Evolutionary conservation across 2,888 invertebrate genomes (phyloP).

Genomic region (Drosophila rubida): DNA sequence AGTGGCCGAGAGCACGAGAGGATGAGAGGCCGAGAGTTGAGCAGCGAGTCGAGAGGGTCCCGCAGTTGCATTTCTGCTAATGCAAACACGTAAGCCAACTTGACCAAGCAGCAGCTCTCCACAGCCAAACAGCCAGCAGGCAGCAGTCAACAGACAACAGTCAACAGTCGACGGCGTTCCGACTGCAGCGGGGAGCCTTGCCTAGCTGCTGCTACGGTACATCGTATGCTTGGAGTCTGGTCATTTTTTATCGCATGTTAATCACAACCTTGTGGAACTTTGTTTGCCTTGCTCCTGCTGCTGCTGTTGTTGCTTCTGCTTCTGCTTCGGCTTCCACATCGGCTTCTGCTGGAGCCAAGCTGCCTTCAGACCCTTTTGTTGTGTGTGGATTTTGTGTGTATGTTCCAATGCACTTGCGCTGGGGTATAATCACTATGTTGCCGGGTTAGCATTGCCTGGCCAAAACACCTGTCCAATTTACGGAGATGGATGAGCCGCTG

Average conservation of each 20-base stretch:
- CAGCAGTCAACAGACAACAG: constrained; percentile 33
- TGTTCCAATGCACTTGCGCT: constrained; percentile 48
- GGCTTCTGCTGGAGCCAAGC: constrained; percentile 25
- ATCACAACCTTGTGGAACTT: constrained; percentile 80
- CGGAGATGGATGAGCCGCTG: neutral
- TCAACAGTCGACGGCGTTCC: constrained; percentile 28
- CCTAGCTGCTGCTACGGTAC: constrained; percentile 42
- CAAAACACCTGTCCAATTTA: constrained; percentile 40
- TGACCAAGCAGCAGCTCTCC: constrained; percentile 57
- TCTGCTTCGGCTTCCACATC: constrained; percentile 8
- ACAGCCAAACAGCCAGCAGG: constrained; percentile 34
- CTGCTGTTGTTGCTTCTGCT: constrained; percentile 26
- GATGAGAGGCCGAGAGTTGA: constrained; percentile 52
- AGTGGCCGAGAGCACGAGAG: constrained; percentile 58
- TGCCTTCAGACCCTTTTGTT: constrained; percentile 62
- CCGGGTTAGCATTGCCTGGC: constrained; percentile 9
- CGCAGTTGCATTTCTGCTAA: constrained; percentile 52
- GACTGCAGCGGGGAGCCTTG: constrained; percentile 23
- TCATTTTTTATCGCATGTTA: constrained; percentile 81
- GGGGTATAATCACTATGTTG: constrained; percentile 44
- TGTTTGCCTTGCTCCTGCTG: constrained; percentile 65
- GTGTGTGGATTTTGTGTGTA: constrained; percentile 43
- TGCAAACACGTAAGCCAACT: constrained; percentile 71
- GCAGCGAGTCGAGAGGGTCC: constrained; percentile 33
- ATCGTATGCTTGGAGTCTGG: constrained; percentile 56